Evolutionary conservation across 2,888 invertebrate species (phyloP).

Genomic region (Synanthedon tipuliformis): DNA sequence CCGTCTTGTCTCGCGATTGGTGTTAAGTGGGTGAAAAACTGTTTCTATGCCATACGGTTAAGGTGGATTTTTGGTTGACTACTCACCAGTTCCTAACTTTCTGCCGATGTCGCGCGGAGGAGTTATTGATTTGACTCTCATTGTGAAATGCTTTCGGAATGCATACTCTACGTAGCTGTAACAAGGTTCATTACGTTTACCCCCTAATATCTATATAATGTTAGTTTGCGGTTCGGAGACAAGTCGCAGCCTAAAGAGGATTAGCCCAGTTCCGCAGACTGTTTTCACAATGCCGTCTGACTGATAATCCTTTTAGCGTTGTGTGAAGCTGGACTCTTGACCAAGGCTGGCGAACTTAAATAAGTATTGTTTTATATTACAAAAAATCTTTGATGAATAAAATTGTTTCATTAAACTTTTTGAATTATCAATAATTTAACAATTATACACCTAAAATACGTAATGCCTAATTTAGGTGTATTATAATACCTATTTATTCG

Average conservation of each 20-base stretch:
- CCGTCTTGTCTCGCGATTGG: conserved; percentile 38
- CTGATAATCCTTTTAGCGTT: conserved; percentile 31
- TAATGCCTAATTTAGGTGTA: too few relatives aligned
- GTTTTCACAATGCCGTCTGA: conserved; percentile 24
- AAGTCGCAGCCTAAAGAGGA: conserved; percentile 22
- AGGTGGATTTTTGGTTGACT: conserved; percentile 33
- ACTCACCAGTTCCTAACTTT: conserved; percentile 34
- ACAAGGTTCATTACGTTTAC: not conserved
- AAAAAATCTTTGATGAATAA: conserved; percentile 23
- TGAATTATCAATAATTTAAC: too few relatives aligned
- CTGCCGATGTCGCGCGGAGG: conserved; percentile 34
- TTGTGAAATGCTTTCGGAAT: conserved; percentile 25
- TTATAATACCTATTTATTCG: too few relatives aligned
- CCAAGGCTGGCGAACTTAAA: conserved; percentile 29
- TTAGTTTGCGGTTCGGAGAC: conserved; percentile 11
- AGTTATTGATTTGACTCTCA: conserved; percentile 46
- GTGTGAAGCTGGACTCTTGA: conserved; percentile 23
- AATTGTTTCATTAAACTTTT: conserved; percentile 19
- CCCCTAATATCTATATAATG: conserved; percentile 9
- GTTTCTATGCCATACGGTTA: conserved; percentile 27
- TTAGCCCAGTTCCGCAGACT: conserved; percentile 33
- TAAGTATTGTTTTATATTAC: conserved; percentile 21
- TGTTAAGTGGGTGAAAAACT: conserved; percentile 26
- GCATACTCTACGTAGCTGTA: conserved; percentile 21
- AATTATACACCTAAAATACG: too few relatives aligned